phyloP scores from a whole-genome alignment of 2,888 invertebrate genomes.

The Carterocephalus palaemon region DNA sequence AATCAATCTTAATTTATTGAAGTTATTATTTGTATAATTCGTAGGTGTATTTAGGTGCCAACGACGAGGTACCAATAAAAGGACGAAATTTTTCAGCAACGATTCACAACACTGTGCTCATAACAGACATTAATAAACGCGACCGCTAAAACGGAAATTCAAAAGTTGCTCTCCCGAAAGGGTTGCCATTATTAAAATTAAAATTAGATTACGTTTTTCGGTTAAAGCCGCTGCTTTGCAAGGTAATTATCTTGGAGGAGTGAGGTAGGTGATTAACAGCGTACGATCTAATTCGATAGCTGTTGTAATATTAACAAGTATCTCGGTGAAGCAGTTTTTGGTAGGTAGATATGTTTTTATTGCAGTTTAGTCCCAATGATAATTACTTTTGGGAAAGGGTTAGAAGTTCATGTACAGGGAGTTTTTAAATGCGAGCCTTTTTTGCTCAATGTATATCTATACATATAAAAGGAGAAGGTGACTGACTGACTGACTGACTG shows the following conservation, averaged over 20 bases:
- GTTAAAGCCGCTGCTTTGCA: constrained; percentile 59
- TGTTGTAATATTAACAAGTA: constrained; percentile 67
- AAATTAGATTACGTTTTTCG: constrained; percentile 72
- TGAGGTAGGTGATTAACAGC: constrained; percentile 48
- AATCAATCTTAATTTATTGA: too few species aligned
- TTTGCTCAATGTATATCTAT: too few species aligned
- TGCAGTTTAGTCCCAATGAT: constrained; percentile 71
- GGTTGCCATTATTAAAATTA: constrained; percentile 69
- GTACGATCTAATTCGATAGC: constrained; percentile 67
- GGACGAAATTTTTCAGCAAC: constrained; percentile 7
- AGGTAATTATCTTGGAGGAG: constrained; percentile 60
- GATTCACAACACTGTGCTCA: constrained; percentile 28
- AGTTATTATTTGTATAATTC: too few species aligned
- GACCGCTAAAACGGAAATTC: constrained; percentile 46
- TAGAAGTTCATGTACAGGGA: constrained; percentile 44
- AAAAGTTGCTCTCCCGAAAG: constrained; percentile 48
- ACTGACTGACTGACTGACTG: too few species aligned
- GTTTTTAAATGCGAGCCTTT: too few species aligned
- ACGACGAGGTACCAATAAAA: background rate
- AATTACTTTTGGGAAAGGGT: constrained; percentile 76
- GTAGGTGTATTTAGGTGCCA: too few species aligned
- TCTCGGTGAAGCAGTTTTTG: constrained; percentile 69
- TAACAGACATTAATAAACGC: constrained; percentile 38
- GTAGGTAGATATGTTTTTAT: constrained; percentile 75
- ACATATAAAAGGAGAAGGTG: too few species aligned